phyloP scores from a whole-genome alignment of 2,113 vertebrate genomes.

The Trichechus manatus region DNA sequence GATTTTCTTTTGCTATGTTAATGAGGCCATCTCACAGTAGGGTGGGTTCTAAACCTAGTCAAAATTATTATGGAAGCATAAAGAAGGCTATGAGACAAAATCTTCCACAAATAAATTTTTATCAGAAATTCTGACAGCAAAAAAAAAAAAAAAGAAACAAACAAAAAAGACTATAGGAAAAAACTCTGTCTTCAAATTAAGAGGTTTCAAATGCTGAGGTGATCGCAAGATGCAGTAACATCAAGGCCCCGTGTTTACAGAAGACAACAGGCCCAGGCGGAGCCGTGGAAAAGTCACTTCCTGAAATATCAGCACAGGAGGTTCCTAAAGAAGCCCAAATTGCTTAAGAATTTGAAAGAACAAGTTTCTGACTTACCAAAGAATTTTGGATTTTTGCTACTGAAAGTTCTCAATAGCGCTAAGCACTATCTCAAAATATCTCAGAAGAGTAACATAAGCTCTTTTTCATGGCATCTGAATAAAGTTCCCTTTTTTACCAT shows the following conservation, averaged over 20 bases:
- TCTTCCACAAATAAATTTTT: conserved; percentile 35
- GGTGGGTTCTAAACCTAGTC: not conserved
- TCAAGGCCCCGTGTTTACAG: not conserved
- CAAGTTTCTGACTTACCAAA: conserved; percentile 24
- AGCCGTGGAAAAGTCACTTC: conserved; percentile 48
- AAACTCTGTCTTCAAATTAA: conserved; percentile 48
- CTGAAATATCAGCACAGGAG: conserved; percentile 32
- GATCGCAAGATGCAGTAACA: not conserved
- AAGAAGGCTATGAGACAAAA: not conserved
- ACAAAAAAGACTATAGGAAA: not conserved
- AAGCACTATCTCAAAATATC: conserved; percentile 50
- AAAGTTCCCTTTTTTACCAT: not conserved
- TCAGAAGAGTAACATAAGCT: conserved; percentile 1
- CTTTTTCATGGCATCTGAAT: not conserved
- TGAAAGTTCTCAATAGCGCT: not conserved
- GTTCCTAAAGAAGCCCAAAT: conserved; percentile 10
- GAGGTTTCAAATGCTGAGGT: not conserved
- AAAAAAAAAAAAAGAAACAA: conserved; percentile 16
- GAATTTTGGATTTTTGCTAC: conserved; percentile 17
- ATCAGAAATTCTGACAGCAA: not conserved
- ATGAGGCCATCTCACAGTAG: not conserved
- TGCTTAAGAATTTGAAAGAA: conserved; percentile 50
- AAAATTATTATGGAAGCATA: conserved; percentile 46
- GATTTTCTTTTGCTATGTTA: not conserved
- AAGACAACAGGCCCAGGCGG: not conserved